Conservation (phyloP, 2,888 invertebrate species). For the Papilio demoleus region DNA sequence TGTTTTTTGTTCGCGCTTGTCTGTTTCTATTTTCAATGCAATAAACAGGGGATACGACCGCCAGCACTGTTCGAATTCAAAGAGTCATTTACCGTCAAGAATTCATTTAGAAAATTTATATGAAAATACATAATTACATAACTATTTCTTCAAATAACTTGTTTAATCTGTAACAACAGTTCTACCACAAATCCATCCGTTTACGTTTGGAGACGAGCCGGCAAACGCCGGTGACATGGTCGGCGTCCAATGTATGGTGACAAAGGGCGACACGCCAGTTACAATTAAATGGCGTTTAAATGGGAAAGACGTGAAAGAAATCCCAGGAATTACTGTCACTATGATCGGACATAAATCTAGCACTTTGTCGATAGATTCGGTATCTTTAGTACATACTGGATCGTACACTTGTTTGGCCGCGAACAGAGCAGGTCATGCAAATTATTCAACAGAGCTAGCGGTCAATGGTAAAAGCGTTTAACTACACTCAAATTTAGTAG, state of each 20-base stretch:
- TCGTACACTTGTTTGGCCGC: conserved; percentile 88
- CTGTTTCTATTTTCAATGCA: conserved; percentile 61
- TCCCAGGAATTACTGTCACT: conserved; percentile 82
- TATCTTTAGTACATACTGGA: conserved; percentile 89
- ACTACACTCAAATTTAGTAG: conserved; percentile 39
- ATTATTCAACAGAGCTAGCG: conserved; percentile 85
- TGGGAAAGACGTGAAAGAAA: conserved; percentile 81
- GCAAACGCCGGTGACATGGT: conserved; percentile 91
- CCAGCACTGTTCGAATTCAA: conserved; percentile 11
- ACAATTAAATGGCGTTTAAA: conserved; percentile 90
- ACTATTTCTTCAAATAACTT: not conserved
- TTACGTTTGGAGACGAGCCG: conserved; percentile 90
- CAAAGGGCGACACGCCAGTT: conserved; percentile 91
- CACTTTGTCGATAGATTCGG: conserved; percentile 88
- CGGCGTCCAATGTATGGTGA: conserved; percentile 89
- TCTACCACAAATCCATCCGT: conserved; percentile 90
- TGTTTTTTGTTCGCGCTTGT: conserved; percentile 48
- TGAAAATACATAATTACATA: not conserved
- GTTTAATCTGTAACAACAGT: conserved; percentile 73
- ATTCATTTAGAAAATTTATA: too few relatives aligned
- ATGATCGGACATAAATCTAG: conserved; percentile 86
- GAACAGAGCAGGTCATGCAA: conserved; percentile 87
- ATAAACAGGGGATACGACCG: not conserved
- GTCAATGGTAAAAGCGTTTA: conserved; percentile 86
- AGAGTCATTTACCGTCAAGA: too few relatives aligned